Evolutionary conservation across 1,140 invertebrate genomes (phyloP), one percentile per base, ranked within the genome.

Genomic region (Pogonognathellus flavescens): DNA sequence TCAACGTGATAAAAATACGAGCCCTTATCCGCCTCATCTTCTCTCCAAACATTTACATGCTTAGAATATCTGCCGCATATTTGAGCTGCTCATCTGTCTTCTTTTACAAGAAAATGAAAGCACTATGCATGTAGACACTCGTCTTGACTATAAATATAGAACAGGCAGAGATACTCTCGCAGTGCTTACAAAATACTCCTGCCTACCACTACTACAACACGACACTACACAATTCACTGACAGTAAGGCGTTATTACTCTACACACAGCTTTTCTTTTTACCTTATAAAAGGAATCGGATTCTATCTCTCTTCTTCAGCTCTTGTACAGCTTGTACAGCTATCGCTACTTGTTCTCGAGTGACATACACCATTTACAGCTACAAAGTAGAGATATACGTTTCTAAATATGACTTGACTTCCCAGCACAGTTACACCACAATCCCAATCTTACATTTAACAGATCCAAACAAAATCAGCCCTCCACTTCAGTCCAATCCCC

Each of bases 1-100:
- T 59, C 80, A 86, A 86, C 85, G 85, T 86, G 85, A 86, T 83
- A 86, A 86, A 86, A 86, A 86, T 86, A 86, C 85, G 82, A 86
- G 85, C 85, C 70, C 80, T 83, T 82, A 84, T 86, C 85, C 59
- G 82, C 70, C 80, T 83, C 85, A 84, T 86, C 85, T 82, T 86
- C 85, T 85, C 72, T 59, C 72, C 10, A 31, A 80, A 62, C 66
- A 80, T 84, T 86, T 86, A 86, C 85, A 86, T 86, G 84, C 85
- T 55, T 80, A 84, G 85, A 86, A 82, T 83, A 84, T 57, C 76
- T 49, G 53, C 70, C 66, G 72, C 85, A 82, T 82, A 82, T 85
- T 83, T 83, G 80, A 81, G 80, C 80, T 20, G 20, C 80, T 55
- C 81, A 41, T 50, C 84, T 81, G 50, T 81, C 80, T 81, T 55